Percentiles rank a stretch among this genome's conserved stretches.
Conservation (phyloP, 2,797 vertebrate genomes). For the Cyclopterus lumpus region DNA sequence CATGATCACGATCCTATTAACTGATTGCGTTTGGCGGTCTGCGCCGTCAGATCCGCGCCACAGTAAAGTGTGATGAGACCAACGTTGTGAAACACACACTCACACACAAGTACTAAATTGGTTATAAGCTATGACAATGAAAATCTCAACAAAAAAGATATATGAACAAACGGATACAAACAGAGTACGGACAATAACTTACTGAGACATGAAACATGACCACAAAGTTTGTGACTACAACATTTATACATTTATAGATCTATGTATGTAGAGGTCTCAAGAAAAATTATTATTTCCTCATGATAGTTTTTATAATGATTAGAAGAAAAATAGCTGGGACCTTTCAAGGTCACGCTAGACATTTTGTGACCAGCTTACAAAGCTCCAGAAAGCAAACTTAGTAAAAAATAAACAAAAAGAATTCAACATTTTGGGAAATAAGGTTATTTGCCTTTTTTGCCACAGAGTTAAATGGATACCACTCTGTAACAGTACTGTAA, state of each 20-base stretch:
- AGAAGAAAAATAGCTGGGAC: neutral
- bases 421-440: too few species aligned
- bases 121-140: neutral
- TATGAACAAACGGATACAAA: neutral
- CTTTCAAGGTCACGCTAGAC: too few species aligned
- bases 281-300: neutral
- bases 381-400: too few species aligned
- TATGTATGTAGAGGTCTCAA: neutral
- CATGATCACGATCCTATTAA: conserved; percentile 26
- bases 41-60: neutral
- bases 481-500: too few species aligned
- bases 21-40: conserved; percentile 9
- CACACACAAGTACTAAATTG: neutral
- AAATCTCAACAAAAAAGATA: neutral
- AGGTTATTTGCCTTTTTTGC: too few species aligned
- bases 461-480: too few species aligned
- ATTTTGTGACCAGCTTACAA: too few species aligned
- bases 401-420: too few species aligned
- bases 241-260: neutral
- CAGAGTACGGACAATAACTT: neutral
- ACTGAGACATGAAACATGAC: neutral
- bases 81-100: neutral
- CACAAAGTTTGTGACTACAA: too few species aligned
- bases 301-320: neutral
- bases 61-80: neutral